Evolutionary conservation across 2,113 vertebrate genomes (phyloP), one percentile per base, ranked within the genome.

Genomic region (Lipophrys pholis): DNA sequence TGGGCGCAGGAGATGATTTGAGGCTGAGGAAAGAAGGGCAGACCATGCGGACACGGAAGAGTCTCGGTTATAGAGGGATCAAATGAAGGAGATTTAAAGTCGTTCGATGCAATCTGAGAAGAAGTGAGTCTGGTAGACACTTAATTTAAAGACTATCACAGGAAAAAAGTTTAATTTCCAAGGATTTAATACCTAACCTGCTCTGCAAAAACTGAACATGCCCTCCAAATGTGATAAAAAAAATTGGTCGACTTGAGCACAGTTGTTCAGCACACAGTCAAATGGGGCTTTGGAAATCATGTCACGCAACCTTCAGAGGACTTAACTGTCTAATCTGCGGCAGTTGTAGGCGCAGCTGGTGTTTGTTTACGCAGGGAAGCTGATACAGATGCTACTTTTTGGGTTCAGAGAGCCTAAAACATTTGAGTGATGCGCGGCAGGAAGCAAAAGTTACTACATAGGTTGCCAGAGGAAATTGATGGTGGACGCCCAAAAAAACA

Each of bases 301-400:
- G 11, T 54, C 49, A 62, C 15, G 14, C 15, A 60, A 38, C 39
- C 49, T 56, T 69, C 59, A 14, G 16, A 35, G 42, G 45, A n/a
- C 61, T 73, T 62, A 15, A 58, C 17, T 39, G 35, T 62, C 15
- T 61, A 70, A 82, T 69, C 58, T 53, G 54, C n/a, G 12, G 2
- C 40, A 43, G 15, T n/a, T 69, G 21, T 8, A 17, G n/a, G 41
- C 63, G 56, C 77, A 81, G 73, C 50, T 77, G 69, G 56, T 81
- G 69, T 68, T 79, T 71, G 66, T 70, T 72, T 71, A 58, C 67
- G 55, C 8, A 38, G 36, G 9, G 11, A 43, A 49, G 73, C 64
- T 66, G 69, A 54, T 42, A 0, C 64, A 77, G 59, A 73, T 69
- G 59, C 39, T 52, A 14, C 9, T 61, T 60, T 52, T 8, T 7